These are phyloP conservation scores for Nephrotoma guestfalica DNA, from an alignment of 2,888 invertebrate species.

Conservation along the genomic window DNA sequence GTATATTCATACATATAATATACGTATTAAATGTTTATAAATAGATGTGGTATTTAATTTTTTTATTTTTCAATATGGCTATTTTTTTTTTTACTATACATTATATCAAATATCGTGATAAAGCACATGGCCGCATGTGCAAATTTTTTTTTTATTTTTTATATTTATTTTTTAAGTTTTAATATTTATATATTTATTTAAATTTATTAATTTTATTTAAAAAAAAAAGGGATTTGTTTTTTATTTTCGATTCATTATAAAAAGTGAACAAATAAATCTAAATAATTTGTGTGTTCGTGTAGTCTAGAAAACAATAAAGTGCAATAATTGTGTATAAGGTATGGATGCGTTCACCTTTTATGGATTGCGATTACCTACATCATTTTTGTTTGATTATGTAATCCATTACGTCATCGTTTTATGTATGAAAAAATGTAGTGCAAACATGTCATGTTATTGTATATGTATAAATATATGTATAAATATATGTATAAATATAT, in stretches of 20 bases:
- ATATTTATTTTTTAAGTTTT: too few relatives aligned
- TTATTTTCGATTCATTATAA: background rate
- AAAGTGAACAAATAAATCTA: background rate
- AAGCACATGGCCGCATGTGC: background rate
- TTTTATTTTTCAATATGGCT: background rate
- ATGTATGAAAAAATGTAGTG: background rate
- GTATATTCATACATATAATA: background rate
- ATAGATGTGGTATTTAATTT: background rate
- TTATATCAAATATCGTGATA: background rate
- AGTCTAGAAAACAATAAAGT: background rate
- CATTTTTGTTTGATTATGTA: background rate
- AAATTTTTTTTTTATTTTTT: too few relatives aligned
- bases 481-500: too few relatives aligned
- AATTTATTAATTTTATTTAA: background rate
- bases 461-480: background rate
- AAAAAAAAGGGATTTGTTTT: background rate
- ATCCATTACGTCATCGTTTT: background rate
- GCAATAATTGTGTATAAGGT: background rate
- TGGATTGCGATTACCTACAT: background rate
- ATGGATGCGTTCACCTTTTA: background rate
- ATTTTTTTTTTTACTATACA: background rate
- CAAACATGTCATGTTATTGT: background rate
- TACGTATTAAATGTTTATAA: background rate
- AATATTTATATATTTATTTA: background rate
- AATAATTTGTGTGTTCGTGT: background rate